phyloP scores from a whole-genome alignment of 2,113 vertebrate genomes.

The Limnothrissa miodon region DNA sequence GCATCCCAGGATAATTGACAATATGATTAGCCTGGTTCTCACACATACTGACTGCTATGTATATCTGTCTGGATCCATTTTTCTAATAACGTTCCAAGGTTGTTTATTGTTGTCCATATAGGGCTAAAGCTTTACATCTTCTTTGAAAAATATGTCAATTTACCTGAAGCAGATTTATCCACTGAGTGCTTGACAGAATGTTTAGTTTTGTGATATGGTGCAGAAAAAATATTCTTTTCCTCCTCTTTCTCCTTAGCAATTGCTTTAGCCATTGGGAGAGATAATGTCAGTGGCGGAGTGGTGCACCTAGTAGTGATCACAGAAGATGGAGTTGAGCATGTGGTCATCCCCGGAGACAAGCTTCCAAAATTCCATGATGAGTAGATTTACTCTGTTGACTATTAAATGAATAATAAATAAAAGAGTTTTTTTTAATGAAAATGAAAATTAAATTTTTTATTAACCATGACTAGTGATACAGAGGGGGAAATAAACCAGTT shows the following conservation, averaged over 20 bases:
- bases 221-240: background rate
- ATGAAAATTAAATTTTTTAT: background rate
- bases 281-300: constrained; percentile 73
- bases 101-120: no score
- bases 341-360: constrained; percentile 68
- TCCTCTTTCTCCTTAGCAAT: constrained; percentile 55
- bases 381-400: constrained; percentile 29
- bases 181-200: background rate
- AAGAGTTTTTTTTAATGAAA: background rate
- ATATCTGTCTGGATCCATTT: no score
- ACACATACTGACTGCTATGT: no score
- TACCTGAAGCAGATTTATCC: no score
- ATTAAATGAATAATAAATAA: background rate
- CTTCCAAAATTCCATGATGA: constrained; percentile 67
- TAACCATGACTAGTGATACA: no score
- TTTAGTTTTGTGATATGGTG: background rate
- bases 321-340: constrained; percentile 61
- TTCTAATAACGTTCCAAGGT: no score
- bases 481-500: background rate
- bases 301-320: constrained; percentile 69
- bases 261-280: constrained; percentile 71
- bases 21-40: no score
- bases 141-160: no score
- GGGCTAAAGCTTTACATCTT: no score
- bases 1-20: no score